A percentile compares a stretch with the other conserved stretches of the same genome.
Conservation (phyloP, 2,888 invertebrate species). For the Bembecia ichneumoniformis region DNA sequence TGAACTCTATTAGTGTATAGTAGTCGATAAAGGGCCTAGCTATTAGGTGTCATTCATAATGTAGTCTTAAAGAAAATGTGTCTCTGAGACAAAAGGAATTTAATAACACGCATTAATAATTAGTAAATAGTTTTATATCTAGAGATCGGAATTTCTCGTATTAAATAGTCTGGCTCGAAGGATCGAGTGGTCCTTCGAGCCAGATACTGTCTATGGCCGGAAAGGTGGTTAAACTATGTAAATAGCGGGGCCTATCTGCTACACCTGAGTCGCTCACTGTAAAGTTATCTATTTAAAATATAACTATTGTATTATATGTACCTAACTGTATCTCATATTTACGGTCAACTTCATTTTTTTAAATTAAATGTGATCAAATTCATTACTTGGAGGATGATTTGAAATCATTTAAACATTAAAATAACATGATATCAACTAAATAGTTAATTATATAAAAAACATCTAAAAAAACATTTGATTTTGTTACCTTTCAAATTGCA, state of each 20-base stretch:
- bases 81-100: conserved; percentile 48
- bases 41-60: conserved; percentile 27
- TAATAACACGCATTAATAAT: conserved; percentile 19
- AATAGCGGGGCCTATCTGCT: conserved; percentile 50
- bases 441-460: no score
- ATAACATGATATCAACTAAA: no score
- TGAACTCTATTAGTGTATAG: conserved; percentile 14
- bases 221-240: conserved; percentile 26
- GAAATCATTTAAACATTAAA: no score
- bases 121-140: conserved; percentile 5
- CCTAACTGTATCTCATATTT: background rate
- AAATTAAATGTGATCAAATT: background rate
- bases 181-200: conserved; percentile 1
- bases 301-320: conserved; percentile 2
- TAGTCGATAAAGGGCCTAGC: conserved; percentile 25
- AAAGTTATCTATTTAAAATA: conserved; percentile 24
- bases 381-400: no score
- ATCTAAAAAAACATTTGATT: no score
- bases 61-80: conserved; percentile 23
- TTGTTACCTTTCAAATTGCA: no score
- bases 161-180: conserved; percentile 4
- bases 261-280: conserved; percentile 68
- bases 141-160: background rate
- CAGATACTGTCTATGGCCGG: background rate
- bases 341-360: no score